phyloP scores from a whole-genome alignment of 2,113 vertebrate genomes.

The Collichthys lucidus region DNA sequence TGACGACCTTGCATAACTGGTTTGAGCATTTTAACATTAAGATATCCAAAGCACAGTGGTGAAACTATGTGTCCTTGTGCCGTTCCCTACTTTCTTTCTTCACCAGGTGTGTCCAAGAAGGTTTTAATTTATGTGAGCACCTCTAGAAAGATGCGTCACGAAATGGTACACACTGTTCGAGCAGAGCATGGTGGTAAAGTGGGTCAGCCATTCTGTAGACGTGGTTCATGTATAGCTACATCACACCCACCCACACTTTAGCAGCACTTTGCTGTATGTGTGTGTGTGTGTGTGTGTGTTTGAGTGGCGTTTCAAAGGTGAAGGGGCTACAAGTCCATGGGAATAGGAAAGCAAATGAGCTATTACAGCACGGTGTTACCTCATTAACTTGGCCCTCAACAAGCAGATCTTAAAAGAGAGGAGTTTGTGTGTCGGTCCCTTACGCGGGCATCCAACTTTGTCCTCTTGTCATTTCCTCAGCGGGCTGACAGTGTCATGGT shows the following conservation, averaged over 20 bases:
- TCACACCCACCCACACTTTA: constrained; percentile 14
- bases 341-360: constrained; percentile 56
- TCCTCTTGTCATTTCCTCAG: constrained; percentile 58
- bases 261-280: not conserved
- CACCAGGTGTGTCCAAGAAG: not conserved
- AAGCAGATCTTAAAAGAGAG: constrained; percentile 19
- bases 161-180: constrained; percentile 1
- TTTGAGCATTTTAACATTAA: not conserved
- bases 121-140: not conserved
- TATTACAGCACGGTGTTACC: constrained; percentile 40
- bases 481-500: constrained; percentile 51
- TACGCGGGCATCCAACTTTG: constrained; percentile 40
- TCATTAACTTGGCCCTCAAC: constrained; percentile 53
- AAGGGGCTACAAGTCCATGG: constrained; percentile 20
- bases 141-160: not conserved
- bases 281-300: constrained; percentile 11
- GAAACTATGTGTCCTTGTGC: not conserved
- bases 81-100: not conserved
- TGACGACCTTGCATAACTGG: constrained; percentile 1
- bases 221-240: constrained; percentile 35
- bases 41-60: not conserved
- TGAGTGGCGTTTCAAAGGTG: constrained; percentile 40
- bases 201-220: constrained; percentile 44
- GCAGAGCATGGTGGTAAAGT: constrained; percentile 27
- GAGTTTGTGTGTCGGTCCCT: constrained; percentile 24